Percentiles rank a stretch among this genome's conserved stretches.
These are phyloP conservation scores for Drosophila kanapiae DNA, from an alignment of 1,140 invertebrate genomes.

Conservation along the genomic window DNA sequence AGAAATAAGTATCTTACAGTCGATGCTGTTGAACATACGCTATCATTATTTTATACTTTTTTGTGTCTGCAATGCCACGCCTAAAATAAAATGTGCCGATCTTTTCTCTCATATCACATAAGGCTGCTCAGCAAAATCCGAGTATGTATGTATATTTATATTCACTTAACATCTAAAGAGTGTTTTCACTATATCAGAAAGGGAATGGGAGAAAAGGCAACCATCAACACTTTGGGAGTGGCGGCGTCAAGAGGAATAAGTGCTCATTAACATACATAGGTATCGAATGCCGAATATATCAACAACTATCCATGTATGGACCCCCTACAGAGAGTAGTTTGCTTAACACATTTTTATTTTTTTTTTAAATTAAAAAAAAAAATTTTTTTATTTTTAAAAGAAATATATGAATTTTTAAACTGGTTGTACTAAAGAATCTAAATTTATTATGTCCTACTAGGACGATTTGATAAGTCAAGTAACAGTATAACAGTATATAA, in stretches of 20 bases:
- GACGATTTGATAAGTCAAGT: too few species aligned
- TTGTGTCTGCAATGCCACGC: neutral
- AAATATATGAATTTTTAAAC: too few species aligned
- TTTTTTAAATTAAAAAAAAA: too few species aligned
- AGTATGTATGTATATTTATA: constrained; percentile 1
- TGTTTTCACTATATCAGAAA: constrained; percentile 3
- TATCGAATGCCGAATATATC: constrained; percentile 3
- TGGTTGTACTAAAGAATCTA: too few species aligned
- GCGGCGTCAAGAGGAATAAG: constrained; percentile 6
- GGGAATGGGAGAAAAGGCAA: neutral
- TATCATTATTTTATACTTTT: neutral
- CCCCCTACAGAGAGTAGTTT: neutral
- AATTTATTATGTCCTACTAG: too few species aligned
- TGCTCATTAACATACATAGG: constrained; percentile 8
- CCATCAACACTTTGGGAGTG: constrained; percentile 8
- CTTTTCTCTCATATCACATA: neutral
- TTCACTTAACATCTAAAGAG: constrained; percentile 4
- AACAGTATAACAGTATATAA: too few species aligned
- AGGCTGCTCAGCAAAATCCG: neutral
- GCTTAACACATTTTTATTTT: too few species aligned
- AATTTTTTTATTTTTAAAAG: too few species aligned
- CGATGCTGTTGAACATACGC: neutral
- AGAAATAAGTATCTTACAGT: neutral
- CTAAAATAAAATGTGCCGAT: neutral
- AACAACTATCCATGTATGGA: neutral